phyloP scores from a whole-genome alignment of 2,113 vertebrate genomes.

The Diadophis punctatus region DNA sequence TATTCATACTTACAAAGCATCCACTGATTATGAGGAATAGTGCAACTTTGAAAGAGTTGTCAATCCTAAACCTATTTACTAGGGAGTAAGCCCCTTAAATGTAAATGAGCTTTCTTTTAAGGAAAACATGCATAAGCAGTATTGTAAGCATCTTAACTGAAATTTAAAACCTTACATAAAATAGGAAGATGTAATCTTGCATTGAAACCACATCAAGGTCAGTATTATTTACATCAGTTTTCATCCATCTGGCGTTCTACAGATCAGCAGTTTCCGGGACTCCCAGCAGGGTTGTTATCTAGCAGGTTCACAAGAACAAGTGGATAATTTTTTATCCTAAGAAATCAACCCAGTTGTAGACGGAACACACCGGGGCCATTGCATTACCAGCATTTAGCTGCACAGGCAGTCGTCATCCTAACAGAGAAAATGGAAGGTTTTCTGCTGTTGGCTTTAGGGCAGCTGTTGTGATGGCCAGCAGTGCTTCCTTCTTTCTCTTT shows the following conservation, averaged over 20 bases:
- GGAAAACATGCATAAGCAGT: not conserved
- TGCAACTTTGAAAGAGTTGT: not conserved
- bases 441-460: not conserved
- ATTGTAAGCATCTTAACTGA: not conserved
- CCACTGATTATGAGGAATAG: not conserved
- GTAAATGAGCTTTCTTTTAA: not conserved
- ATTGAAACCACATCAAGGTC: not conserved
- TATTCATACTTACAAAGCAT: not conserved
- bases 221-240: not conserved
- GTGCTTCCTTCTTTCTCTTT: not conserved
- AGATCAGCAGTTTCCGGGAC: not conserved
- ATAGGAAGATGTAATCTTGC: not conserved
- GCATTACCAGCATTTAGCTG: not conserved
- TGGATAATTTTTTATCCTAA: not conserved
- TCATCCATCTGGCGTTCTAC: not conserved
- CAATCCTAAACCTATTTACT: not conserved
- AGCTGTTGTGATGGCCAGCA: not conserved
- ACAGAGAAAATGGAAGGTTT: not conserved
- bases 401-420: not conserved
- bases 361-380: not conserved
- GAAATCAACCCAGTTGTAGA: not conserved
- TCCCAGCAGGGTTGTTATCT: not conserved
- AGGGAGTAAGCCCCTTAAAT: not conserved
- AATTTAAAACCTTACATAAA: not conserved
- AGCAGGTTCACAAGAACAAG: not conserved